phyloP scores from a whole-genome alignment of 1,140 invertebrate genomes.

The Steinernema khuongi region DNA sequence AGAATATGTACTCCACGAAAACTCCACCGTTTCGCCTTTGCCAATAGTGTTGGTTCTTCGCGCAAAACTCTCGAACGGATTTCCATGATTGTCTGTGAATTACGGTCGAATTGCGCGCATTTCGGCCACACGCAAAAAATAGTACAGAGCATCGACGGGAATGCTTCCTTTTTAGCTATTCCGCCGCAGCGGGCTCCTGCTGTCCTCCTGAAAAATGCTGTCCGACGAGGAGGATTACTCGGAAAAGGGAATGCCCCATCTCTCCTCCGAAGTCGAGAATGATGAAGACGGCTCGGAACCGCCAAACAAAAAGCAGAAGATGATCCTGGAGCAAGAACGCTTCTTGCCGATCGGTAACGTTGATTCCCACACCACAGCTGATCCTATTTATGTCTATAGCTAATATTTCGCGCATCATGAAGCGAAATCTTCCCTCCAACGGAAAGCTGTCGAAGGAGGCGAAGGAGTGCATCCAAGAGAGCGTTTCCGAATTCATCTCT shows the following conservation, averaged over 20 bases:
- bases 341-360: slow-evolving; percentile 56
- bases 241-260: background rate
- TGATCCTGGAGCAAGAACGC: slow-evolving; percentile 53
- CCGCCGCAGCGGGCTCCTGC: background rate
- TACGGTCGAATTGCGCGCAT: background rate
- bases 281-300: background rate
- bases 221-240: slow-evolving; percentile 21
- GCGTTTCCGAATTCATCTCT: slow-evolving; percentile 97
- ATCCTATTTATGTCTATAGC: slow-evolving; percentile 62
- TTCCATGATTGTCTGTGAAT: background rate
- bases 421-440: slow-evolving; percentile 85
- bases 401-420: slow-evolving; percentile 99
- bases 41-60: background rate
- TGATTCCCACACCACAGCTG: background rate
- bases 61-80: background rate
- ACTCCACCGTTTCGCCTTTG: too few species aligned
- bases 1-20: too few species aligned
- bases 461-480: slow-evolving; percentile 97
- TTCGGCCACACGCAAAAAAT: too few species aligned
- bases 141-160: too few species aligned
- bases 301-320: background rate
- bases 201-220: slow-evolving; percentile 5
- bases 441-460: slow-evolving; percentile 98
- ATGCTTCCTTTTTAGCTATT: slow-evolving; percentile 1
- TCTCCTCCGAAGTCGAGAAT: background rate